Percentiles rank a stretch among this genome's conserved stretches.
phyloP scores from a whole-genome alignment of 2,797 vertebrate species.

The Iguana delicatissima region DNA sequence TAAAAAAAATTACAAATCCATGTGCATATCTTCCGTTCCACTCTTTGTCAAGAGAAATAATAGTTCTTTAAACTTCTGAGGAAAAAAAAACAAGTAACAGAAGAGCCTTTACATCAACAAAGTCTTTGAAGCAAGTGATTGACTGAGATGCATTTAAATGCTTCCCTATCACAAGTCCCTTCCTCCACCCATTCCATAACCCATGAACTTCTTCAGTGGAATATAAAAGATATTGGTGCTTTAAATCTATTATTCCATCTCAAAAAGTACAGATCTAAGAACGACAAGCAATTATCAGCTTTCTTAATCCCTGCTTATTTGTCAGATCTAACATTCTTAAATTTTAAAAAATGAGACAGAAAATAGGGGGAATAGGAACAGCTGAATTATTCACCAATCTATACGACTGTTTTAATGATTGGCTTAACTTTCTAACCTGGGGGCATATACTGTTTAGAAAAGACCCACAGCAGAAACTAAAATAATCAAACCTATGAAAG shows the following conservation, averaged over 20 bases:
- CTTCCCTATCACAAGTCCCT: not conserved
- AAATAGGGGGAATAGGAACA: not conserved
- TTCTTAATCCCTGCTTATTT: not conserved
- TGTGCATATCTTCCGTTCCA: slow-evolving; percentile 55
- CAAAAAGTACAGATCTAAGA: not conserved
- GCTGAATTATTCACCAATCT: not conserved
- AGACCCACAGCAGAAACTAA: not conserved
- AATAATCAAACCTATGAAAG: not conserved
- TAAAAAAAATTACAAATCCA: slow-evolving; percentile 46
- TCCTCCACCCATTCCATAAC: not conserved
- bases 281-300: slow-evolving; percentile 12
- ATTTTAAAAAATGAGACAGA: not conserved
- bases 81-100: slow-evolving; percentile 55
- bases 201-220: slow-evolving; percentile 8
- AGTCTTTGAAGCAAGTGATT: slow-evolving; percentile 34
- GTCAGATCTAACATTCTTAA: slow-evolving; percentile 7
- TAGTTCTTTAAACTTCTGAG: slow-evolving; percentile 61
- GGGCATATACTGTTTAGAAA: not conserved
- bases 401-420: not conserved
- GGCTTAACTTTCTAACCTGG: not conserved
- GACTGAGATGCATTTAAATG: slow-evolving; percentile 21
- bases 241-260: not conserved
- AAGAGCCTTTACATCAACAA: slow-evolving; percentile 44
- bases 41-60: slow-evolving; percentile 56
- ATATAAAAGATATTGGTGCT: not conserved